Base-by-base conservation (phyloP, 2,888 invertebrate genomes). In the Noctua comes region DNA sequence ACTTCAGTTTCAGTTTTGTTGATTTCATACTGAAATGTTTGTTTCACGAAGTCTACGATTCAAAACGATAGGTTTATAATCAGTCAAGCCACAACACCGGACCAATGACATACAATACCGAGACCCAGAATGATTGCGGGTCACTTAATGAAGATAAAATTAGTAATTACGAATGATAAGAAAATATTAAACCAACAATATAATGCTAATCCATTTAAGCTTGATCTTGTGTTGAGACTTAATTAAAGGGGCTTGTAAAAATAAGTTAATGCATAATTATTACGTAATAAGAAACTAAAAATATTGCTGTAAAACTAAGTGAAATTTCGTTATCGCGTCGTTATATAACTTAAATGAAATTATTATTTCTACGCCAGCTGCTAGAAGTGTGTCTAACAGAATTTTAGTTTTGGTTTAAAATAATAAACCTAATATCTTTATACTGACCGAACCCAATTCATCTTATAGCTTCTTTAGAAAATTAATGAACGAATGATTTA, bases 91-190 rank as follows among this genome's bases (percentile, higher is more conserved):
- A 90, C 88, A 90, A 90, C 90, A 91, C 88, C 89, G 88, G 88
- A 92, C 89, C 90, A 92, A 92, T 92, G 92, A 91, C 91, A 93
- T 89, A 90, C 90, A 93, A 91, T 90, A 92, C 88, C 90, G 90
- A 92, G 92, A 92, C 92, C 90, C 89, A 93, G 92, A 92, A 91
- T 91, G 92, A 91, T 91, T 92, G 90, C 92, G 89, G 94, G 93
- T 94, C 94, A 94, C 91, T 86, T 85, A 88, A 82, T 90, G 86
- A 86, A 91, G 93, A 94, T 94, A 94, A 94, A 90, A 90, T 93
- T 89, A 86, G 90, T 92, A 92, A 91, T 91, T 91, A 90, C 87
- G 80, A 88, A 86, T 84, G 93, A 94, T 93, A 94, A 93, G 88
- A 89, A 88, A 88, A 82, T 87, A 85, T 91, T 91, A 89, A 92